phyloP scores from a whole-genome alignment of 2,113 vertebrate species.

The Tetrax tetrax region DNA sequence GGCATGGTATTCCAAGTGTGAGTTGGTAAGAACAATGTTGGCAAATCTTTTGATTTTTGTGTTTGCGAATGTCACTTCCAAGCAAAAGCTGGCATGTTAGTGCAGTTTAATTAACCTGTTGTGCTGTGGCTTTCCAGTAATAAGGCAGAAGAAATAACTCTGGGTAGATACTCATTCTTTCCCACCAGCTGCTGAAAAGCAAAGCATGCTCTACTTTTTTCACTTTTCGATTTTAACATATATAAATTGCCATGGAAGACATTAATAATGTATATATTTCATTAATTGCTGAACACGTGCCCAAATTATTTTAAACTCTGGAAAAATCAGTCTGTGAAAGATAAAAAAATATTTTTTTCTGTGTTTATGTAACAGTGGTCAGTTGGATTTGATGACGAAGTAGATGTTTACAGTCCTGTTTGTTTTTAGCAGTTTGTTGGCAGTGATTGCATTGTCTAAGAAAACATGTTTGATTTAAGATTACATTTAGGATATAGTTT shows the following conservation, averaged over 20 bases:
- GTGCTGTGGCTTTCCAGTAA: background rate
- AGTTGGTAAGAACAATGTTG: background rate
- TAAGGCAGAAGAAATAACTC: background rate
- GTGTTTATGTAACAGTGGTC: accelerated
- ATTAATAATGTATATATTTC: background rate
- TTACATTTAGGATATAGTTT: background rate
- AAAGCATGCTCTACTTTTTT: background rate
- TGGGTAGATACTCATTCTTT: background rate
- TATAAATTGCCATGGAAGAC: background rate
- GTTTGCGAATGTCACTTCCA: background rate
- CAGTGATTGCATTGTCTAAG: background rate
- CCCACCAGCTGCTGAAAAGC: background rate
- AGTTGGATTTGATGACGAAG: background rate
- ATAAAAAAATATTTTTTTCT: background rate
- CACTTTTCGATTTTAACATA: background rate
- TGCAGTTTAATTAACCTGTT: background rate
- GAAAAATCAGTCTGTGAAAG: background rate
- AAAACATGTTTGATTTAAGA: background rate
- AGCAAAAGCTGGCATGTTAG: background rate
- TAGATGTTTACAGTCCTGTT: background rate
- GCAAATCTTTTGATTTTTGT: background rate
- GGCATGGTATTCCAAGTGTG: background rate
- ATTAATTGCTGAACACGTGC: background rate
- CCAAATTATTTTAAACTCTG: background rate
- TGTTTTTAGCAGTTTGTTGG: background rate